These are phyloP conservation scores for Globia sparganii DNA, from an alignment of 2,888 invertebrate genomes.

Conservation along the genomic window DNA sequence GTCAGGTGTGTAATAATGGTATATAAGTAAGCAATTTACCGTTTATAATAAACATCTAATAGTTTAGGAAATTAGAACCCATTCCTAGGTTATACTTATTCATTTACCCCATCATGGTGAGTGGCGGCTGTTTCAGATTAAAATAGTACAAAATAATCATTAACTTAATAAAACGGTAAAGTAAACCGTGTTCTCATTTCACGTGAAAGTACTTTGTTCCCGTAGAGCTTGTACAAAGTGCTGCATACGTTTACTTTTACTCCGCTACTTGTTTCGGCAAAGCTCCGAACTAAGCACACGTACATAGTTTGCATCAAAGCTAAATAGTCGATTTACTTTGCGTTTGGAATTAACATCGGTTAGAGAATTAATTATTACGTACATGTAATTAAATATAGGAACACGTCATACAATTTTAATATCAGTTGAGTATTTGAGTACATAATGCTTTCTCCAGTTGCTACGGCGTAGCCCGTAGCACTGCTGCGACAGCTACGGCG, in stretches of 20 bases:
- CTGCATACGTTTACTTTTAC: constrained; percentile 42
- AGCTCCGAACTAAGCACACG: constrained; percentile 29
- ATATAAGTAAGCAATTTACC: not conserved
- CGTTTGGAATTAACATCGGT: not conserved
- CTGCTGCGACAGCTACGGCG: not conserved
- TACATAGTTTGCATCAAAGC: constrained; percentile 19
- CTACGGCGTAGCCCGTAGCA: constrained; percentile 2
- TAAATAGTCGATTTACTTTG: constrained; percentile 14
- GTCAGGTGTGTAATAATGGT: not conserved
- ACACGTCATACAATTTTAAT: not conserved
- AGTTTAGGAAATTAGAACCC: not conserved
- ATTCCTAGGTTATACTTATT: not conserved
- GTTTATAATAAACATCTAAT: not conserved
- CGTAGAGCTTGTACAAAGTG: constrained; percentile 37
- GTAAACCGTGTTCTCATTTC: constrained; percentile 24
- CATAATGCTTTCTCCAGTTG: not conserved
- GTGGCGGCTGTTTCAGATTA: too few relatives aligned
- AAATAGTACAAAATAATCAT: not conserved
- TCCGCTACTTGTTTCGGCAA: constrained; percentile 23
- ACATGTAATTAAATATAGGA: not conserved
- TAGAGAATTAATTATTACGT: not conserved
- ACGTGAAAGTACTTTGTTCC: constrained; percentile 31
- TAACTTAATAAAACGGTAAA: not conserved
- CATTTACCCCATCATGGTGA: not conserved
- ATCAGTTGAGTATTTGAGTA: not conserved